Evolutionary conservation across 2,797 vertebrate species (phyloP), one percentile per base, ranked within the genome.

Genomic region (Xenops minutus): DNA sequence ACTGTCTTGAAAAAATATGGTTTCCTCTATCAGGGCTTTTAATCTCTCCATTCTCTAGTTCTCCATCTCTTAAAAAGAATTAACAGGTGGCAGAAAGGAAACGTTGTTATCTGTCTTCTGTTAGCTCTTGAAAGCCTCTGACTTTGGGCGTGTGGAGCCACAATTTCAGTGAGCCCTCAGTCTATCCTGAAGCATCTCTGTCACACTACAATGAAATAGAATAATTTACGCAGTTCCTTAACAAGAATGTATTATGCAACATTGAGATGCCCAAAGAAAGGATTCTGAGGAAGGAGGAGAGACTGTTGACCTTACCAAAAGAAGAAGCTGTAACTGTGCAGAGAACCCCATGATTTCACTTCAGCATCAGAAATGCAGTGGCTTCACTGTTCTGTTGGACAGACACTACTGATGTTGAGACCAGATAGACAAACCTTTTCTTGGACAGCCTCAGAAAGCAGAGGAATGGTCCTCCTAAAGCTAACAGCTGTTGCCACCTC

Each of bases 81-180:
- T 96, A 95, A 88, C 94, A 95, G 95, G 96, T 96, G 96, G 94
- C 93, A 93, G 93, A 92, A 91, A 90, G 84, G 95, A 97, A 96
- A 95, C 92, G 94, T 95, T 88, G 63, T 92, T 95, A 34, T 96
- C 91, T 95, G 88, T 94, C 93, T 96, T 76, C 83, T 95, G 80
- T 94, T 95, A 82, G 94, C 63, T 92, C 85, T 92, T 86, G 78
- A 84, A 86, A 93, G 79, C 78, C 76, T 86, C 79, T 91, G 72
- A 34, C 52, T 54, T 32, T 8, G 83, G 56, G 37, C 20, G 39
- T 1, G 1, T 34, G 16, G 37, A 96, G 62, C 30, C 79, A 56
- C 76, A 73, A 12, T 6, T 51, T 63, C 59, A 36, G 52, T 4
- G 75, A 89, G 58, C 7, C 55, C 32, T 69, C 85, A 56, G 67